Conservation (phyloP, 2,797 vertebrate genomes). For the Capromys pilorides region DNA sequence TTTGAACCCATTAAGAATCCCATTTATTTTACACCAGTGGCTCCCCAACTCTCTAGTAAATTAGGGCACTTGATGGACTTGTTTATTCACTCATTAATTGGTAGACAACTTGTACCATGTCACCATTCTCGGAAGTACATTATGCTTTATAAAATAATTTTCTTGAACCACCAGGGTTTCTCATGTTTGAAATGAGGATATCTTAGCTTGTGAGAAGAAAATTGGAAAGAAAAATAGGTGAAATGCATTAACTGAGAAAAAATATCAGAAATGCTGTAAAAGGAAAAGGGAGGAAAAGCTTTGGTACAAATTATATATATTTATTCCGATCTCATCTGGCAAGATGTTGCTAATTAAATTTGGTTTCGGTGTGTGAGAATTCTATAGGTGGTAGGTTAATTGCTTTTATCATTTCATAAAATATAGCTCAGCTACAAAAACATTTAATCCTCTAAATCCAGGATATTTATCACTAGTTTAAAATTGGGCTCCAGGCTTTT, state of each 20-base stretch:
- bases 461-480: constrained; percentile 77
- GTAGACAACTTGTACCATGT: constrained; percentile 46
- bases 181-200: constrained; percentile 64
- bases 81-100: constrained; percentile 59
- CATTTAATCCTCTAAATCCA: constrained; percentile 74
- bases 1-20: constrained; percentile 37
- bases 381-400: constrained; percentile 63
- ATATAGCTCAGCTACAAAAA: constrained; percentile 72
- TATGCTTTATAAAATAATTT: constrained; percentile 69
- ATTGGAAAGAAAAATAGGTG: constrained; percentile 38
- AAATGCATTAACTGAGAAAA: constrained; percentile 21
- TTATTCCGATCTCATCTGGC: constrained; percentile 54
- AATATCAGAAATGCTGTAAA: constrained; percentile 16
- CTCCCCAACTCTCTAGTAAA: constrained; percentile 24
- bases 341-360: constrained; percentile 72
- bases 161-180: constrained; percentile 53
- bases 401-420: constrained; percentile 76
- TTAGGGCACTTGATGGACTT: constrained; percentile 53
- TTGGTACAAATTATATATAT: background rate
- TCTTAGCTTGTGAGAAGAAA: constrained; percentile 57
- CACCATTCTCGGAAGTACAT: constrained; percentile 33
- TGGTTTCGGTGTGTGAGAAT: constrained; percentile 50
- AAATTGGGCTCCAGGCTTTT: constrained; percentile 67
- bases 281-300: background rate
- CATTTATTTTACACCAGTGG: constrained; percentile 63